phyloP scores from a whole-genome alignment of 2,888 invertebrate genomes.

The Synanthedon andrenaeformis region DNA sequence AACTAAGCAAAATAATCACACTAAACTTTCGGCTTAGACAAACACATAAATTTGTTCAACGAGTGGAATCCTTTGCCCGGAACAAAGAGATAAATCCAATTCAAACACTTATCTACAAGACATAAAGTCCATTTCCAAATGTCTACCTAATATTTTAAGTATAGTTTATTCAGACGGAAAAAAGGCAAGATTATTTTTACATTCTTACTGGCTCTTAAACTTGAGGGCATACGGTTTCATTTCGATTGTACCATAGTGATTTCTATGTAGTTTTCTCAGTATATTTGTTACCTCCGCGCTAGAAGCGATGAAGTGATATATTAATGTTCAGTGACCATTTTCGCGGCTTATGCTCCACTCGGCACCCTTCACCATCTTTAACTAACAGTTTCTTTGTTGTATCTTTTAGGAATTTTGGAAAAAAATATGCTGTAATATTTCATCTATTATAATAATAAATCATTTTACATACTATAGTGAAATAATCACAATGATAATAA shows the following conservation, averaged over 20 bases:
- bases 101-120: slow-evolving; percentile 9
- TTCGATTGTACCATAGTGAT: not conserved
- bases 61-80: slow-evolving; percentile 34
- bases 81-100: slow-evolving; percentile 26
- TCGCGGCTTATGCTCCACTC: too few relatives aligned
- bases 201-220: not conserved
- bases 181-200: not conserved
- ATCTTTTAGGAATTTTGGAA: not conserved
- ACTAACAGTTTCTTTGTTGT: not conserved
- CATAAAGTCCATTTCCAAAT: slow-evolving; percentile 3
- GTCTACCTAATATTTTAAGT: not conserved
- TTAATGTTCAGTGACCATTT: slow-evolving; percentile 36
- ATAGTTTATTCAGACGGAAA: slow-evolving; percentile 3
- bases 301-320: slow-evolving; percentile 44
- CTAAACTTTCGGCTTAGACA: slow-evolving; percentile 42
- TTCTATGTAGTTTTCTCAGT: slow-evolving; percentile 5
- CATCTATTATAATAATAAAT: too few relatives aligned
- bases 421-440: too few relatives aligned
- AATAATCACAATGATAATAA: too few relatives aligned
- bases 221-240: not conserved
- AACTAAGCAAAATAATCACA: slow-evolving; percentile 37
- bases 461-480: too few relatives aligned
- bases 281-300: slow-evolving; percentile 28
- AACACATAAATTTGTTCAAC: slow-evolving; percentile 53
- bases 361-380: slow-evolving; percentile 19